Conservation (phyloP, 2,113 vertebrate species). For the Arenaria interpres region DNA sequence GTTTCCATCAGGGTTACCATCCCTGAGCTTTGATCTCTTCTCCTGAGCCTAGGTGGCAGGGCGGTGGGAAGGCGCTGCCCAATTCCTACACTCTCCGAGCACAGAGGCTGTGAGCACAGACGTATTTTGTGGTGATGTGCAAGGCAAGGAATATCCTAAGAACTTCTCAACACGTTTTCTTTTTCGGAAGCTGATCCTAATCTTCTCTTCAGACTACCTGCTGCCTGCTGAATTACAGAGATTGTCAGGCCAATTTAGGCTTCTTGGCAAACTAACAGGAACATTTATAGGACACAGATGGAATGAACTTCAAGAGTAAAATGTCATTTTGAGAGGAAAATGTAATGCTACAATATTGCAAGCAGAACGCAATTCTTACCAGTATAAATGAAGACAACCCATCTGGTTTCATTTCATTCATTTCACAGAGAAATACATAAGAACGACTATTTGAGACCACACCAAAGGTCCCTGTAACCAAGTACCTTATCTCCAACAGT, state of each 20-base stretch:
- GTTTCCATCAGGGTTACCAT: background rate
- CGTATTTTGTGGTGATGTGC: background rate
- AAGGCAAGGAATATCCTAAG: background rate
- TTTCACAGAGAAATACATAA: background rate
- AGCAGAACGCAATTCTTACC: background rate
- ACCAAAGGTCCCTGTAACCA: background rate
- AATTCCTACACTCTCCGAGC: background rate
- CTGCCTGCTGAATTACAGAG: background rate
- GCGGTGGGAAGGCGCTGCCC: background rate
- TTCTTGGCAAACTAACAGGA: background rate
- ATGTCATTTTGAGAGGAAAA: background rate
- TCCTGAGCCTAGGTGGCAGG: background rate
- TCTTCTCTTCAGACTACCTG: background rate
- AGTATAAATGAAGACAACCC: background rate
- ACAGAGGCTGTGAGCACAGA: background rate
- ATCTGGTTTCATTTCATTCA: background rate
- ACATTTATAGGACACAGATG: background rate
- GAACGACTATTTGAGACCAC: background rate
- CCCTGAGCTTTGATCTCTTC: background rate
- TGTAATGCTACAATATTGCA: background rate
- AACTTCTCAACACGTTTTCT: background rate
- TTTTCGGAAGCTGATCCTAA: background rate
- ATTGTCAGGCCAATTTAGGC: background rate
- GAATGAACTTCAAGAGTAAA: constrained; percentile 7
- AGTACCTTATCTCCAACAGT: background rate